These are phyloP conservation scores for Coranthus polyacanthus DNA, from an alignment of 2,797 vertebrate species.

Conservation along the genomic window DNA sequence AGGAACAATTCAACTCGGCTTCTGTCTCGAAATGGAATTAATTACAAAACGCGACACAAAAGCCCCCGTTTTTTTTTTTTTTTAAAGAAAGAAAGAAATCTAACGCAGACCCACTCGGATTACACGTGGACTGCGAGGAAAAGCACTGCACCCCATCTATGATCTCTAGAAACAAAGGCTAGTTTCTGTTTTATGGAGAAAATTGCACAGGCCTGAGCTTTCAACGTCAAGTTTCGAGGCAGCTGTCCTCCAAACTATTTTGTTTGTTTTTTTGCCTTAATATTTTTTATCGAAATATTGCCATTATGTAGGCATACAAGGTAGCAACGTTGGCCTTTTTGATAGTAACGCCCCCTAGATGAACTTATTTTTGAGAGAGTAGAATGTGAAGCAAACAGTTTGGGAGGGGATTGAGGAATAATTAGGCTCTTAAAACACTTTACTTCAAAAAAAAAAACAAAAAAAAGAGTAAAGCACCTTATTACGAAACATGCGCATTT, in stretches of 20 bases:
- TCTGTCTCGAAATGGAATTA: conserved; percentile 51
- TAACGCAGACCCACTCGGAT: conserved; percentile 36
- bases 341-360: conserved; percentile 66
- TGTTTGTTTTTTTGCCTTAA: conserved; percentile 74
- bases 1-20: conserved; percentile 57
- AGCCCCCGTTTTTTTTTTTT: conserved; percentile 9
- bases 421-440: conserved; percentile 76
- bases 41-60: conserved; percentile 42
- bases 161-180: conserved; percentile 49
- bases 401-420: conserved; percentile 76
- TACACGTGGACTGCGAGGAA: conserved; percentile 47
- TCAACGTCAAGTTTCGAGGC: conserved; percentile 63
- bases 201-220: conserved; percentile 76
- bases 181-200: conserved; percentile 55
- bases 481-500: conserved; percentile 75
- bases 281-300: conserved; percentile 67
- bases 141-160: conserved; percentile 57
- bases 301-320: conserved; percentile 66
- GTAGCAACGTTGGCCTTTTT: conserved; percentile 78
- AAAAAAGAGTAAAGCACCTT: conserved; percentile 85
- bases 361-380: conserved; percentile 73
- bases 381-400: conserved; percentile 79
- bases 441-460: conserved; percentile 66
- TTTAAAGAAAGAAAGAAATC: too few species aligned
- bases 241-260: conserved; percentile 64